Evolutionary conservation across 2,113 vertebrate species (phyloP).

Genomic region (Peromyscus maniculatus): DNA sequence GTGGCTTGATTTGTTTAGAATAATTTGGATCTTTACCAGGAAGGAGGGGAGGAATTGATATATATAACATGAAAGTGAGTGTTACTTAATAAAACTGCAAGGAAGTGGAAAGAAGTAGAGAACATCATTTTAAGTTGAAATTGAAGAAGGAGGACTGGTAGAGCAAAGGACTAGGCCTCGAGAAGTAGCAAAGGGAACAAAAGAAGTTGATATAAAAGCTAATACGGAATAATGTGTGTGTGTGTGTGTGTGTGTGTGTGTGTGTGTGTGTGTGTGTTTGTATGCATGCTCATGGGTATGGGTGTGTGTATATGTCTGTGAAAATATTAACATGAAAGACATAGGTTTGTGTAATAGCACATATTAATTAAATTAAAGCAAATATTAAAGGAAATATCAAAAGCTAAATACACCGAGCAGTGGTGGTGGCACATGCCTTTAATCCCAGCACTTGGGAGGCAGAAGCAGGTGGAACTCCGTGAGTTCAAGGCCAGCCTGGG

Average conservation of each 20-base stretch:
- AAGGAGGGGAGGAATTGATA: too few relatives aligned
- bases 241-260: too few relatives aligned
- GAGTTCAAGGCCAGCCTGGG: too few relatives aligned
- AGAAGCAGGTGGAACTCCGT: too few relatives aligned
- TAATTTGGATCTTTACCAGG: neutral
- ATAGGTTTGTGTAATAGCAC: neutral
- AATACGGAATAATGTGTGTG: too few relatives aligned
- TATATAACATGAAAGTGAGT: too few relatives aligned
- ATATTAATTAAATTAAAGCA: neutral
- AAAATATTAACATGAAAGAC: neutral
- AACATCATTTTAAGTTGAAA: neutral
- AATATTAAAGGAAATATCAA: neutral
- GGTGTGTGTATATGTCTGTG: neutral
- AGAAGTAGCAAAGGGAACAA: neutral
- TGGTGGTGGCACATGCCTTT: too few relatives aligned
- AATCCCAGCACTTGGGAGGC: too few relatives aligned
- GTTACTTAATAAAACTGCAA: neutral
- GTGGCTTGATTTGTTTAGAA: neutral
- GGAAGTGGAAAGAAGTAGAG: neutral
- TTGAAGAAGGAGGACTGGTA: neutral
- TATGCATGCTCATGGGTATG: too few relatives aligned
- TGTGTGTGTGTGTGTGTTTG: too few relatives aligned
- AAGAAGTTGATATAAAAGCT: too few relatives aligned
- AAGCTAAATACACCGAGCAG: neutral
- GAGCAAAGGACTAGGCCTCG: neutral